A percentile compares a stretch with the other conserved stretches of the same genome.
Evolutionary conservation across 2,113 vertebrate species (phyloP).

Genomic region (Xiphorhynchus elegans): DNA sequence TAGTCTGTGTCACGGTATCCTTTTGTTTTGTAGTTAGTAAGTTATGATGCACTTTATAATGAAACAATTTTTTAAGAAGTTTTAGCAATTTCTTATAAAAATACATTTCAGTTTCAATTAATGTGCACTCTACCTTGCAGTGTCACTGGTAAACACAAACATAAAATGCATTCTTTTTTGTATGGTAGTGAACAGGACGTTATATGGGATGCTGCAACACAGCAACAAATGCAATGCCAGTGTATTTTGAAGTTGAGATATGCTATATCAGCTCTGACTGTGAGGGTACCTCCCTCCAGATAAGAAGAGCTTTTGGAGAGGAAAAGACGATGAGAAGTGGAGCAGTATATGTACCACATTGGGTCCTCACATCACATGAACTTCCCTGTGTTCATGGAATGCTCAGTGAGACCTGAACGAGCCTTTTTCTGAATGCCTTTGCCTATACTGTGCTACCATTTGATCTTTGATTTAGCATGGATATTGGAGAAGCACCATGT

Average conservation of each 20-base stretch:
- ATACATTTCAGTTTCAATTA: background rate
- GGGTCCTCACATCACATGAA: background rate
- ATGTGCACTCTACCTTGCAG: background rate
- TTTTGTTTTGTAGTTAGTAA: background rate
- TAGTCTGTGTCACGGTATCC: background rate
- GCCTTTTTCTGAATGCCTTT: background rate
- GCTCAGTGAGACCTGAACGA: background rate
- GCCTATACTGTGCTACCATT: background rate
- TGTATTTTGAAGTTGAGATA: background rate
- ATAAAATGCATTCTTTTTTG: background rate
- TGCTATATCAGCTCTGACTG: background rate
- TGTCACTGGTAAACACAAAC: background rate
- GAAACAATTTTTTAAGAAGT: rapidly evolving
- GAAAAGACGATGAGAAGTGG: background rate
- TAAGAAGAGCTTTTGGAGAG: background rate
- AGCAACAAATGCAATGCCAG: background rate
- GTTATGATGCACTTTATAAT: background rate
- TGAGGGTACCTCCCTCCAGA: background rate
- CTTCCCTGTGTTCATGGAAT: background rate
- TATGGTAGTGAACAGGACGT: background rate
- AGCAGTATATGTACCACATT: background rate
- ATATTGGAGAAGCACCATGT: background rate
- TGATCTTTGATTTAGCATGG: background rate
- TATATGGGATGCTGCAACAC: background rate
- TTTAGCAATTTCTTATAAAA: background rate